Evolutionary conservation across 2,888 invertebrate species (phyloP), one percentile per base, ranked within the genome.

Genomic region (Microplitis manilae): DNA sequence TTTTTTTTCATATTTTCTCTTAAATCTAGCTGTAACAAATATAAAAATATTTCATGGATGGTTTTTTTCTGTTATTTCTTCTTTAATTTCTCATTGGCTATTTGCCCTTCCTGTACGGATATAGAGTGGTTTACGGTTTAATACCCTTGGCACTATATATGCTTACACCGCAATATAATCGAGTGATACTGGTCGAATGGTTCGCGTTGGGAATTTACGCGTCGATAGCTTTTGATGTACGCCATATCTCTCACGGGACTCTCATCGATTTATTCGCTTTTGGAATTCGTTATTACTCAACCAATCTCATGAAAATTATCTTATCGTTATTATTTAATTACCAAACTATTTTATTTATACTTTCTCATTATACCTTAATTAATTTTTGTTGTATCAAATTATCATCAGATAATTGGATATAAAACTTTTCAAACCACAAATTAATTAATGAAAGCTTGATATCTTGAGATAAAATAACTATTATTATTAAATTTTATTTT

Each of bases 111-210:
- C 50, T 50, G 50, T 50, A 50, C 13, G 13, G 50, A 50, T 50
- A 50, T 50, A 50, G 50, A 50, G 50, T 50, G 50, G 64, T 73
- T 73, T 73, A 73, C 73, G 73, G 73, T 61, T 41, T 73, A 73
- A 73, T 73, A 65, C 64, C 65, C 64, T 50, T 65, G 64, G 73
- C 30, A 41, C 65, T 41, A 62, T 73, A 64, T 72, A 50, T 50
- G 50, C 50, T 73, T 73, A 64, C 64, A n/a, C 41, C 73, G 65
- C 73, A 73, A 67, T 73, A 73, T 65, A 73, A 73, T 67, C 59
- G 73, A 73, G 73, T 73, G 73, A 71, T 50, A 30, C 59, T 30
- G 13, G 13, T 61, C 72, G 72, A 64, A 72, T 72, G 72, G 64
- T 72, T 72, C 64, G 64, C 72, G 59, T 59, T 59, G 41, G 67